Percentiles rank a stretch among this genome's conserved stretches.
These are phyloP conservation scores for Onchidella celtica DNA, from an alignment of 2,888 invertebrate genomes.

Conservation along the genomic window DNA sequence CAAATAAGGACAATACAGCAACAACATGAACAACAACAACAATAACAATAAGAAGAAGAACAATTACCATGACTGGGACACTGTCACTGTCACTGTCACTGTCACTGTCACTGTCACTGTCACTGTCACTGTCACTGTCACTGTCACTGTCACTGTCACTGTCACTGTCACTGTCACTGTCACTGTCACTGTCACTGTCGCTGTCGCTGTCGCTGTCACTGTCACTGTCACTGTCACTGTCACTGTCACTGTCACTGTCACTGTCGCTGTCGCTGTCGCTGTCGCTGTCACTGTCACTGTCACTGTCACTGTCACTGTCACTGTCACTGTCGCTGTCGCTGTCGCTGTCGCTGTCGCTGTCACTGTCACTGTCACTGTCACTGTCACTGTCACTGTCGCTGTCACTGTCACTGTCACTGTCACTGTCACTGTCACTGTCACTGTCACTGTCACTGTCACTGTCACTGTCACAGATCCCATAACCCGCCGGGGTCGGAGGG, in stretches of 20 bases:
- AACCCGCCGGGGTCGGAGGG: no score
- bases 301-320: background rate
- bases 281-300: background rate
- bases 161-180: slow-evolving; percentile 30
- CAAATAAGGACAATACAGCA: no score
- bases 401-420: background rate
- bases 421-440: background rate
- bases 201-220: background rate
- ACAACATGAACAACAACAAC: no score
- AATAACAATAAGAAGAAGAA: no score
- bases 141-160: background rate
- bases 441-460: slow-evolving; percentile 10
- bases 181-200: background rate
- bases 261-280: background rate
- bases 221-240: background rate
- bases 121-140: background rate
- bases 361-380: slow-evolving; percentile 23
- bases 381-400: background rate
- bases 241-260: background rate
- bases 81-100: background rate
- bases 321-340: slow-evolving; percentile 8
- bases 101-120: slow-evolving; percentile 16
- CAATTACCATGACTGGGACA: no score
- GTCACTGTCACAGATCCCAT: slow-evolving; percentile 11
- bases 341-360: background rate